Conservation (phyloP, 2,888 invertebrate species). For the Anthrax anthrax region DNA sequence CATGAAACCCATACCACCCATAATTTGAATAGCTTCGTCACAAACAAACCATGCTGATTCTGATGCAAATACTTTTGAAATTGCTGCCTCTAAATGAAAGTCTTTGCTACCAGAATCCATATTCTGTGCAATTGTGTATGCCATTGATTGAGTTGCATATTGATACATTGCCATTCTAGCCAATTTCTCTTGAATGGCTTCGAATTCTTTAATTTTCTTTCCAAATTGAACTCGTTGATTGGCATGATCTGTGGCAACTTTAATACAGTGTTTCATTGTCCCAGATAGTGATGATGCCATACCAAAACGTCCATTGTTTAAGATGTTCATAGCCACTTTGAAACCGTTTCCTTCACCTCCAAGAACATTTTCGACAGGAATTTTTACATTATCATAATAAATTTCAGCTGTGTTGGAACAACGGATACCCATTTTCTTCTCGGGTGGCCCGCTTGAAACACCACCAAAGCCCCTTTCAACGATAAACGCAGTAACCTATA, state of each 20-base stretch:
- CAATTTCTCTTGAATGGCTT: conserved; percentile 82
- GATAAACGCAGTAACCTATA: conserved; percentile 75
- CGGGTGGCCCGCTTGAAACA: conserved; percentile 82
- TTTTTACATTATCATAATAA: conserved; percentile 82
- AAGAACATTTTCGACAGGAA: conserved; percentile 79
- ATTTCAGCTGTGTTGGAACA: conserved; percentile 90
- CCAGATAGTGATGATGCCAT: conserved; percentile 92
- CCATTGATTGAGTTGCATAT: conserved; percentile 84
- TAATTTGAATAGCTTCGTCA: conserved; percentile 93
- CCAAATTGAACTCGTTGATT: conserved; percentile 81
- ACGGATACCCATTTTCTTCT: conserved; percentile 99
- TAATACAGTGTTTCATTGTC: conserved; percentile 77
- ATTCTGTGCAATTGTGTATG: conserved; percentile 88
- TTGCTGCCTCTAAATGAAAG: conserved; percentile 96
- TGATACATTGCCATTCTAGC: conserved; percentile 85
- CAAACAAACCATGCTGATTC: conserved; percentile 93
- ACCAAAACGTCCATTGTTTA: conserved; percentile 94
- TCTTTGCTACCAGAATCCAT: conserved; percentile 89
- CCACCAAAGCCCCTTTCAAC: conserved; percentile 92
- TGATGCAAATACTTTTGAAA: conserved; percentile 88
- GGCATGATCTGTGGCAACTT: conserved; percentile 83
- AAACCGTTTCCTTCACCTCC: conserved; percentile 50
- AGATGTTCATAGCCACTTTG: conserved; percentile 57
- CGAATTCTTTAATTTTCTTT: conserved; percentile 62
- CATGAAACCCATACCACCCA: conserved; percentile 98